These are phyloP conservation scores for Zelostemma sp. DNA, from an alignment of 1,140 invertebrate genomes.

Conservation along the genomic window DNA sequence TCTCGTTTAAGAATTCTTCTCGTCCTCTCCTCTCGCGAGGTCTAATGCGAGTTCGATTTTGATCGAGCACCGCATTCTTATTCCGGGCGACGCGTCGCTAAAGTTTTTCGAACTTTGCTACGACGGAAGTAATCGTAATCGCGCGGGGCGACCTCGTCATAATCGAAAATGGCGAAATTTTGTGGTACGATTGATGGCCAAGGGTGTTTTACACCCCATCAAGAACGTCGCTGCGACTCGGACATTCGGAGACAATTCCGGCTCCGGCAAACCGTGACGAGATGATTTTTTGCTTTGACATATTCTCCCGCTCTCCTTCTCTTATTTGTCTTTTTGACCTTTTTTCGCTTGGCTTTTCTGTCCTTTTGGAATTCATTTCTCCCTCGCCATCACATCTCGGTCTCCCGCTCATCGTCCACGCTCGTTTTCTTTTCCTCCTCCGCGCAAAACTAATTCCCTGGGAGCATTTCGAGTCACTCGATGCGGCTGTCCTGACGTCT, in stretches of 20 bases:
- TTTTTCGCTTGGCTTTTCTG: constrained; percentile 16
- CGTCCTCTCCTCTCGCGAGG: background rate
- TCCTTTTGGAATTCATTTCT: constrained; percentile 37
- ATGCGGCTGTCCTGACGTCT: constrained; percentile 42
- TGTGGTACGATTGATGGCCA: constrained; percentile 34
- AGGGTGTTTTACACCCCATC: constrained; percentile 45
- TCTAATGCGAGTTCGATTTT: constrained; percentile 56
- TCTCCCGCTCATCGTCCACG: constrained; percentile 14
- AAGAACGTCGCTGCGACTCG: constrained; percentile 39
- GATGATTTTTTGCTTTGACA: constrained; percentile 52
- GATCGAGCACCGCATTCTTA: constrained; percentile 45
- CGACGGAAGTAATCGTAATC: too few species aligned
- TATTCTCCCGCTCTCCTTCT: constrained; percentile 25
- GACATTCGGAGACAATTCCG: constrained; percentile 53
- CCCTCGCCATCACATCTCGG: constrained; percentile 9
- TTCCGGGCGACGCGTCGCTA: background rate
- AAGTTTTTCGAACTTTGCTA: too few species aligned
- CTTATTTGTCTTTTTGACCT: constrained; percentile 9
- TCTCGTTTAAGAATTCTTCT: constrained; percentile 27
- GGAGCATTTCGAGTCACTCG: constrained; percentile 46
- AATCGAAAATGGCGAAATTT: constrained; percentile 40
- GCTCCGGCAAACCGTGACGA: constrained; percentile 46
- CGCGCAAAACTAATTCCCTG: constrained; percentile 45
- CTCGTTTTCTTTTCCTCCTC: constrained; percentile 40
- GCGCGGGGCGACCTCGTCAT: constrained; percentile 22